Evolutionary conservation across 30 jellyfish, hydroid and myxozoan species (phyloP).

Genomic region (Turritopsis rubra): DNA sequence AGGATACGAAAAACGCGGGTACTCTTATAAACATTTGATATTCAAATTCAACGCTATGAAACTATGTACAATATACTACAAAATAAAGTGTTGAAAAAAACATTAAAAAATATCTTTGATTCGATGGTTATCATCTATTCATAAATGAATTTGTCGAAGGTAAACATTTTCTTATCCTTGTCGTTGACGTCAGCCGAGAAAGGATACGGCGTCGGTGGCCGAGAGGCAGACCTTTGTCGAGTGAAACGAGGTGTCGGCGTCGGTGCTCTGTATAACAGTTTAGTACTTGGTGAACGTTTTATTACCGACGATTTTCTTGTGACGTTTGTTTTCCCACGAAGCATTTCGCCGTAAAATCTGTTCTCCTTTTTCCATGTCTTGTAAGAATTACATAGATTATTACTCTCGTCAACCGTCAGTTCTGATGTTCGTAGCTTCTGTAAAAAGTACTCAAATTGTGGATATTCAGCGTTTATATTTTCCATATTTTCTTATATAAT

Average conservation of each 20-base stretch:
- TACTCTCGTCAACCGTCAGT: neutral
- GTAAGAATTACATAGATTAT: neutral
- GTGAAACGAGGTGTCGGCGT: conserved; percentile 15
- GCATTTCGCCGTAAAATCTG: neutral
- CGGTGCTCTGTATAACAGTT: conserved; percentile 17
- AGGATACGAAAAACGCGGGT: no score
- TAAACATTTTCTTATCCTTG: neutral
- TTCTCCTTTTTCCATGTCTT: neutral
- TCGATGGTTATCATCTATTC: neutral
- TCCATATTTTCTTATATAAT: neutral
- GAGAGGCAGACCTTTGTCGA: neutral
- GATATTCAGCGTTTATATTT: neutral
- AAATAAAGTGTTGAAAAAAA: no score
- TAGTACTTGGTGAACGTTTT: conserved; percentile 7
- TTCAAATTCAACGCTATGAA: neutral
- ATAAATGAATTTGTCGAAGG: neutral
- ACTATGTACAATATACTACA: neutral
- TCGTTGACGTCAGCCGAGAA: neutral
- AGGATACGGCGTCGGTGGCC: conserved; percentile 31
- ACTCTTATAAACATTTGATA: no score
- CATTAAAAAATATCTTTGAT: neutral
- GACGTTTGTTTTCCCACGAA: neutral
- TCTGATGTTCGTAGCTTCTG: neutral
- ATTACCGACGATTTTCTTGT: conserved; percentile 5
- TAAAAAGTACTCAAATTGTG: neutral